Evolutionary conservation across 2,797 vertebrate genomes (phyloP), one percentile per base, ranked within the genome.

Genomic region (Onychomys arenicola): DNA sequence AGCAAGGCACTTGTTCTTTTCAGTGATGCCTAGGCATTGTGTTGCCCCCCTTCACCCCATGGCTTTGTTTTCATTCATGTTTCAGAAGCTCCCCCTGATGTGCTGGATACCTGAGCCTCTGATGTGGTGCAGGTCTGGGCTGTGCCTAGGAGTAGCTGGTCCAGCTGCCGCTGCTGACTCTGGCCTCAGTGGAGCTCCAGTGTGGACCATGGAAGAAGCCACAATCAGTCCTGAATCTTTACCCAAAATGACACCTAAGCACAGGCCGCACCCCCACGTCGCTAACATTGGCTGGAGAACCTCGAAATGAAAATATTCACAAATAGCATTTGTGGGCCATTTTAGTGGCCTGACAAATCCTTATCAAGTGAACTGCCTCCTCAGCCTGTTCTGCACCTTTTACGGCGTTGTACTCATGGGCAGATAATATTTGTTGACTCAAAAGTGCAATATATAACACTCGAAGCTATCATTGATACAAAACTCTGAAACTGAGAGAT

Each of bases 201-300:
- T 55, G 11, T 32, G 81, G 40, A 23, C 34, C 23, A 27, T 63
- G 59, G 71, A 37, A 49, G 8, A 40, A 34, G 7, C 59, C 34
- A 11, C 19, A 17, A 11, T 25, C 19, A 1, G 9, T 61, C 29
- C 55, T 61, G 4, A 12, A 37, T 29, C 67, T 49, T 49, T 13
- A 27, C 19, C 32, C 4, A 2, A 13, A 16, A 14, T 37, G 23
- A 19, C 57, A 6, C 6, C 40, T 5, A 3, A 32, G 6, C 9
- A 2, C 2, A n/a, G 21, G 6, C 19, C 2, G 29, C 32, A 0
- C 25, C 40, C 23, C 9, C 14, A 2, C 23, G 49, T 16, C 17
- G 63, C 16, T 57, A 61, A 21, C 40, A 61, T 21, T 6, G 7
- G 4, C 29, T 34, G 17, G 34, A 49, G 40, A 82, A 9, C 16